Evolutionary conservation across 2,113 vertebrate genomes (phyloP), one percentile per base, ranked within the genome.

Genomic region (Clinocottus analis): DNA sequence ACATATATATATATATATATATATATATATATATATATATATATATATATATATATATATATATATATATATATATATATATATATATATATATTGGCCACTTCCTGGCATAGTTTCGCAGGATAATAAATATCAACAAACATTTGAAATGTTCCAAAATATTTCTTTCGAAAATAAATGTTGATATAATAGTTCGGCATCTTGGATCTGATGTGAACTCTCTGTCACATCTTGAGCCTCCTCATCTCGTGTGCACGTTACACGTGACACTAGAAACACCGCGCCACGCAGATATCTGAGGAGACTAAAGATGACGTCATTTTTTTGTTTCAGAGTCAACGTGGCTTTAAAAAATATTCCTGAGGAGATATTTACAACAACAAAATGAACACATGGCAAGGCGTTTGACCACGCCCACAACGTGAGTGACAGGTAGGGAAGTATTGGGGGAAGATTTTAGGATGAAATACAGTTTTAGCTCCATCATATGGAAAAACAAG

Each of bases 51-150:
- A n/a, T n/a, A n/a, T n/a, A n/a, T n/a, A n/a, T n/a, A n/a, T n/a
- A n/a, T n/a, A n/a, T n/a, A n/a, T n/a, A n/a, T n/a, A n/a, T n/a
- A n/a, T n/a, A n/a, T n/a, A n/a, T n/a, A n/a, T n/a, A n/a, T n/a
- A n/a, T n/a, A n/a, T n/a, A n/a, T n/a, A n/a, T n/a, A n/a, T n/a
- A 1, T 4, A 11, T 4, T 0, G 11, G 11, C 19, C 27, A 60
- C 27, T 33, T 45, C 10, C 25, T 70, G n/a, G 16, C 5, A n/a
- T n/a, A n/a, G n/a, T 39, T 2, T 3, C 0, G 7, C 25, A 23
- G 3, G 2, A 41, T 5, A 41, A 25, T 27, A 12, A 33, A n/a
- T 21, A 68, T 51, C 17, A 23, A 29, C 23, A 55, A 21, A 31
- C 17, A 27, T 49, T 8, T 73, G 71, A 23, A 43, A n/a, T 45